phyloP scores from a whole-genome alignment of 2,797 vertebrate genomes.

The Enteromius thamalakanensis region DNA sequence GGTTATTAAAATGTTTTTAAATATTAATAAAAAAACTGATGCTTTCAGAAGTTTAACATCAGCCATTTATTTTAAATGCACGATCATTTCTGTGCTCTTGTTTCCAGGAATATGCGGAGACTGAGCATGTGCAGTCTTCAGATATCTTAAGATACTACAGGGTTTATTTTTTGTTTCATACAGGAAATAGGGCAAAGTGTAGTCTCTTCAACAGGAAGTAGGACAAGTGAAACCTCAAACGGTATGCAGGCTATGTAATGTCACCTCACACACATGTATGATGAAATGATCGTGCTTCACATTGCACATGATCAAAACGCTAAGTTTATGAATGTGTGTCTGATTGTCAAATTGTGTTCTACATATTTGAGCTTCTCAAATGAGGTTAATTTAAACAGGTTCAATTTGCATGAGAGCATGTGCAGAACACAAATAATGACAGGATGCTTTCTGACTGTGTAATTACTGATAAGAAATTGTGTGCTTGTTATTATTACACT shows the following conservation, averaged over 20 bases:
- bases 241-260: conserved; percentile 13
- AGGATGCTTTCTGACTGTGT: neutral
- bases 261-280: neutral
- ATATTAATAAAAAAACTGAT: neutral
- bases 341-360: neutral
- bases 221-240: conserved; percentile 39
- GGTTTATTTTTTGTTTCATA: neutral
- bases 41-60: neutral
- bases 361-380: neutral
- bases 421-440: neutral
- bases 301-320: neutral
- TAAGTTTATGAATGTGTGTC: neutral
- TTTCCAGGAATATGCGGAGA: neutral
- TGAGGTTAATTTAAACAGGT: neutral
- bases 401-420: neutral
- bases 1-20: neutral
- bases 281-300: neutral
- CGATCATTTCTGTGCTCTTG: neutral
- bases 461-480: neutral
- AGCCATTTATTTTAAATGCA: neutral
- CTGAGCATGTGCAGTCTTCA: conserved; percentile 57
- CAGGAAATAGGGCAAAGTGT: conserved; percentile 55
- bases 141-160: conserved; percentile 55
- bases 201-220: conserved; percentile 56
- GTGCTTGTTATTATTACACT: neutral